Evolutionary conservation across 1,140 invertebrate species (phyloP).

Genomic region (Potamilus streckersoni): DNA sequence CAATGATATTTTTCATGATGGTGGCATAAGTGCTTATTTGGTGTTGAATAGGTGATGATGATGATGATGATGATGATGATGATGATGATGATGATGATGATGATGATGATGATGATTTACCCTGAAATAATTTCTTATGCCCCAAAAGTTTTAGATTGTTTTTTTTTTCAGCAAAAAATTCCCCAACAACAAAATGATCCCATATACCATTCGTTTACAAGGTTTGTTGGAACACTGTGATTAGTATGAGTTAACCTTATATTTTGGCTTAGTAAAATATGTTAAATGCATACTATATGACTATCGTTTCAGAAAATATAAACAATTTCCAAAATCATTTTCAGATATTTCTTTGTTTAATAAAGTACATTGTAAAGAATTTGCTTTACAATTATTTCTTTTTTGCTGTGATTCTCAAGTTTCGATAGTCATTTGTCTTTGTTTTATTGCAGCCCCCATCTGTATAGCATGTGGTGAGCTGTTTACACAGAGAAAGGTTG

Average conservation of each 20-base stretch:
- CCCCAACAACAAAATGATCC: no score
- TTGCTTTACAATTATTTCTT: background rate
- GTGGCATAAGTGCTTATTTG: no score
- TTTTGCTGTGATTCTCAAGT: background rate
- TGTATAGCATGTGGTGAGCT: constrained; percentile 36
- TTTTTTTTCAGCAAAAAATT: no score
- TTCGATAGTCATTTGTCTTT: background rate
- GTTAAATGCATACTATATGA: background rate
- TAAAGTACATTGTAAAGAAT: background rate
- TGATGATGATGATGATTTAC: no score
- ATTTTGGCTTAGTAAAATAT: no score
- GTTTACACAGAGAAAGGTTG: constrained; percentile 36
- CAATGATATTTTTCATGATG: no score
- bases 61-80: no score
- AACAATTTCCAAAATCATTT: background rate
- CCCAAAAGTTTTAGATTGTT: no score
- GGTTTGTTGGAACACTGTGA: background rate
- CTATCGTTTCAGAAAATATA: background rate
- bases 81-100: no score
- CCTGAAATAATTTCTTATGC: no score
- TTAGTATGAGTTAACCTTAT: background rate
- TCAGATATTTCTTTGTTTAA: background rate
- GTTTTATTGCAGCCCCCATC: constrained; percentile 39
- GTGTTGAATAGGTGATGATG: no score
- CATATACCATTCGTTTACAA: no score